Conservation (phyloP, 2,888 invertebrate species). For the Synergus gifuensis region DNA sequence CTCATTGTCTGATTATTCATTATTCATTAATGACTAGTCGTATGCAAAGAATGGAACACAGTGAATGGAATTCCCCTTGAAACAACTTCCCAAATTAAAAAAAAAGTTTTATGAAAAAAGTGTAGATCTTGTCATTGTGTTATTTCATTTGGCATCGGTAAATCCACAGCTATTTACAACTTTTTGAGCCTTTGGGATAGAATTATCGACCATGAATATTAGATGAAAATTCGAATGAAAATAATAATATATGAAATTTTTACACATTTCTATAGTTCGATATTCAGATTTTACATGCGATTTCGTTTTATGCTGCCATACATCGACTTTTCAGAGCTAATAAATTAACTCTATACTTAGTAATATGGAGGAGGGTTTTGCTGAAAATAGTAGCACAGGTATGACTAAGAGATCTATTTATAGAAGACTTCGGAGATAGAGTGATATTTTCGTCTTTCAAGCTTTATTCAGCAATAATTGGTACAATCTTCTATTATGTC, state of each 20-base stretch:
- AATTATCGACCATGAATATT: too few species aligned
- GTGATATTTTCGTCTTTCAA: not conserved
- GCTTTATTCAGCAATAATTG: not conserved
- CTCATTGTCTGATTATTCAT: too few species aligned
- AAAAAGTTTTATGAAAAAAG: not conserved
- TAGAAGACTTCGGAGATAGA: not conserved
- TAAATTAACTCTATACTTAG: not conserved
- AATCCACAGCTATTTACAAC: too few species aligned
- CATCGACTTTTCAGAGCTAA: not conserved
- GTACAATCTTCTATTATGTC: constrained; percentile 4
- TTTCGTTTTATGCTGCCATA: not conserved
- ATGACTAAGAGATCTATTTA: constrained; percentile 20
- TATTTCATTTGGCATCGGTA: not conserved
- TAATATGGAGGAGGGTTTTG: not conserved
- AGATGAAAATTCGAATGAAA: too few species aligned
- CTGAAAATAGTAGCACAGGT: constrained; percentile 1
- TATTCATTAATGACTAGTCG: too few species aligned
- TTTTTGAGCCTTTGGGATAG: too few species aligned
- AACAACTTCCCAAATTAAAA: not conserved
- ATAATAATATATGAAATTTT: too few species aligned
- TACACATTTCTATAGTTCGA: not conserved
- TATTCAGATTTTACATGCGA: not conserved
- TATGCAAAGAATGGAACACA: constrained; percentile 19
- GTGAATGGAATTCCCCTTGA: not conserved
- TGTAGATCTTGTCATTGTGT: not conserved